Conservation (phyloP, 1,140 invertebrate genomes). For the Apis florea region DNA sequence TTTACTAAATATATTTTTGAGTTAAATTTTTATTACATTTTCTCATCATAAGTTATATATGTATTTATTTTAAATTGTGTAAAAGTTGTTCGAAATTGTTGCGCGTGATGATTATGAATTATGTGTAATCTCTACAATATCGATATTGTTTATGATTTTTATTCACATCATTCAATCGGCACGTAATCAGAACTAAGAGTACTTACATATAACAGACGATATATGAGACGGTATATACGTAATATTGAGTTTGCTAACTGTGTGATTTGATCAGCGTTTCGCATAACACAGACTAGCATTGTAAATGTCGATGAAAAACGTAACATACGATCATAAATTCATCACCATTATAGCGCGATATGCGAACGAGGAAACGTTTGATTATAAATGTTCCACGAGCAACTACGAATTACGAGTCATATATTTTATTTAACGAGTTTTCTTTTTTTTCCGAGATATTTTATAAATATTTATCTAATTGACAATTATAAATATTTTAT, state of each 20-base stretch:
- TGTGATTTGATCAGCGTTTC: conserved; percentile 19
- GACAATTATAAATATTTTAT: not conserved
- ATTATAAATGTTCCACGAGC: not conserved
- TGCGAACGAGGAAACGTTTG: conserved; percentile 8
- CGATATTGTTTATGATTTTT: conserved; percentile 19
- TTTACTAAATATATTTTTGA: too few relatives aligned
- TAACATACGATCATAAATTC: conserved; percentile 29
- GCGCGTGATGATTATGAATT: not conserved
- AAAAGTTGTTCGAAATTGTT: not conserved
- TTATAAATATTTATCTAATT: not conserved
- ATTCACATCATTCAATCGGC: not conserved
- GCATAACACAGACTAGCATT: conserved; percentile 17
- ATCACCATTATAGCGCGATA: not conserved
- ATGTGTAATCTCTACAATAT: not conserved
- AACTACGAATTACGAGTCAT: conserved; percentile 11
- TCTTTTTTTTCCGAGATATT: not conserved
- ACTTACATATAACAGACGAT: not conserved
- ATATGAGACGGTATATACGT: not conserved
- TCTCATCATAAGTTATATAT: too few relatives aligned
- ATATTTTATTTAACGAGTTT: not conserved
- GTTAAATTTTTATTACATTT: too few relatives aligned
- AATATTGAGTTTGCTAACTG: conserved; percentile 36
- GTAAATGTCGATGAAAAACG: conserved; percentile 4
- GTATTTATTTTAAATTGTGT: not conserved
- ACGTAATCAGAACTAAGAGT: not conserved